A percentile compares a stretch with the other conserved stretches of the same genome.
These are phyloP conservation scores for Anoplolepis gracilipes DNA, from an alignment of 1,140 invertebrate genomes.

Conservation along the genomic window DNA sequence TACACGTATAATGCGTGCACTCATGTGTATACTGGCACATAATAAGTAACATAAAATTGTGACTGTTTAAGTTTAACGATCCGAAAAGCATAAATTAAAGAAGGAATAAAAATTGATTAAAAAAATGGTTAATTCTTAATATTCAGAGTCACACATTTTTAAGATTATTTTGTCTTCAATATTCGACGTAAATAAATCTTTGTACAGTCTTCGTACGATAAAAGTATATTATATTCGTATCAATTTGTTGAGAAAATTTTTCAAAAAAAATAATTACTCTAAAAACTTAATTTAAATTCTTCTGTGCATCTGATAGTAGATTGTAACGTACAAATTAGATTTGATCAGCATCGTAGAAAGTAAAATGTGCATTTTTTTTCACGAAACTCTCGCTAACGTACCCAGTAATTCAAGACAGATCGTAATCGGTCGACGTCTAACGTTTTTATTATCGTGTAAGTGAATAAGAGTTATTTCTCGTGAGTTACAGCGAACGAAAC, in stretches of 20 bases:
- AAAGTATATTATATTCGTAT: too few relatives aligned
- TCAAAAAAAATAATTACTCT: background rate
- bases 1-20: constrained; percentile 62
- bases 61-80: constrained; percentile 3
- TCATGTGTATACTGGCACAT: background rate
- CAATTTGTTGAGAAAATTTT: background rate
- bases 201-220: background rate
- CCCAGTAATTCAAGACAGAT: background rate
- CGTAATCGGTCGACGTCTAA: background rate
- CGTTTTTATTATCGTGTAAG: background rate
- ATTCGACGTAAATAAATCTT: background rate
- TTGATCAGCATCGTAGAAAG: background rate
- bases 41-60: constrained; percentile 30
- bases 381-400: background rate
- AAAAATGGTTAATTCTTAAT: constrained; percentile 1
- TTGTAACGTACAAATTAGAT: background rate
- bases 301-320: background rate
- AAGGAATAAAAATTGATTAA: background rate
- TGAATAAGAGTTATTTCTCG: background rate
- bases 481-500: constrained; percentile 9
- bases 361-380: background rate
- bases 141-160: background rate
- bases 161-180: background rate
- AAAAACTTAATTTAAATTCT: background rate
- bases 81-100: too few relatives aligned